Evolutionary conservation across 1,140 invertebrate species (phyloP).

Genomic region (Spodoptera litura): DNA sequence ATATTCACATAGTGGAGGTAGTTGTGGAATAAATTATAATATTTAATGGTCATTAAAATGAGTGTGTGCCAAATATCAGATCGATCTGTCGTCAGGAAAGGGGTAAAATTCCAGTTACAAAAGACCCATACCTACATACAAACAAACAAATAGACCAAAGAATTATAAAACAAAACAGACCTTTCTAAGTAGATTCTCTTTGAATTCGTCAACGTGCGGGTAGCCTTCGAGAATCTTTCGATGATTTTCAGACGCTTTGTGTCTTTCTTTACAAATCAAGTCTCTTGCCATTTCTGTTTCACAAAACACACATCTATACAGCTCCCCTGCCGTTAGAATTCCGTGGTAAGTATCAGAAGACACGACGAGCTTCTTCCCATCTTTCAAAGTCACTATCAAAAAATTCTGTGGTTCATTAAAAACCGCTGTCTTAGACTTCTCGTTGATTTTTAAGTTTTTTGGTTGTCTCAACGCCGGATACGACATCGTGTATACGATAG

Average conservation of each 20-base stretch:
- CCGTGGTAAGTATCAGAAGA: slow-evolving; percentile 65
- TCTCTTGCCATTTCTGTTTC: slow-evolving; percentile 53
- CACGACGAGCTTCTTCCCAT: slow-evolving; percentile 59
- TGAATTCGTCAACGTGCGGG: slow-evolving; percentile 60
- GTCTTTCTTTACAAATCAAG: slow-evolving; percentile 55
- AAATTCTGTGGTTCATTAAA: slow-evolving; percentile 36
- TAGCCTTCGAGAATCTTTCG: slow-evolving; percentile 51
- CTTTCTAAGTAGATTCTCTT: slow-evolving; percentile 67
- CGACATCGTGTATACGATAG: slow-evolving; percentile 50
- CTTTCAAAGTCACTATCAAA: slow-evolving; percentile 64
- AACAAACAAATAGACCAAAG: too few species aligned
- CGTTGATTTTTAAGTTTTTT: slow-evolving; percentile 49
- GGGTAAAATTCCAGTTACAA: too few species aligned
- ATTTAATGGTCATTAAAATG: too few species aligned
- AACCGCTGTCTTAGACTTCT: neutral
- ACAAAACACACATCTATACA: slow-evolving; percentile 65
- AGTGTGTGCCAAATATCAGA: too few species aligned
- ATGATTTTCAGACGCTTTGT: slow-evolving; percentile 57
- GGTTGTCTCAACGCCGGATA: slow-evolving; percentile 62
- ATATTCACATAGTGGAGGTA: too few species aligned
- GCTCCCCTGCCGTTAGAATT: slow-evolving; percentile 54
- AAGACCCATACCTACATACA: too few species aligned
- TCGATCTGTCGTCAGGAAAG: too few species aligned
- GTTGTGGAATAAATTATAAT: too few species aligned
- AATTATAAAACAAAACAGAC: slow-evolving; percentile 52